phyloP scores from a whole-genome alignment of 2,888 invertebrate genomes.

The Apotomis turbidana region DNA sequence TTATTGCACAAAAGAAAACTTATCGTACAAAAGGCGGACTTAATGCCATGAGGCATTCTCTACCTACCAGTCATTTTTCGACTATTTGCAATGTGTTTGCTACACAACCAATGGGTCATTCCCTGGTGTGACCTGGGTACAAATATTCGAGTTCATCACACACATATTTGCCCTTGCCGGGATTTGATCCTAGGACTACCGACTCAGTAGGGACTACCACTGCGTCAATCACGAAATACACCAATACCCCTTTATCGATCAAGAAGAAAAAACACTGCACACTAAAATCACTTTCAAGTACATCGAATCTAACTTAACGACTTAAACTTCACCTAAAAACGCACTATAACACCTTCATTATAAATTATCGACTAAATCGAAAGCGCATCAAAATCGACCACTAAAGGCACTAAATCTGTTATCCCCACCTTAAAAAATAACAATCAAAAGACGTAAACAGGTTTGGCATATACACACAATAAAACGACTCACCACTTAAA shows the following conservation, averaged over 20 bases:
- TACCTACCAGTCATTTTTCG: too few species aligned
- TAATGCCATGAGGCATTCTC: too few species aligned
- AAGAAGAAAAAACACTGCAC: background rate
- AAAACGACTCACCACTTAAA: constrained; percentile 2
- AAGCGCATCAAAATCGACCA: constrained; percentile 27
- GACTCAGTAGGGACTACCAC: too few species aligned
- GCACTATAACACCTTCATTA: constrained; percentile 16
- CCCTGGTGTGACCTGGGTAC: too few species aligned
- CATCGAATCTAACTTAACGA: background rate
- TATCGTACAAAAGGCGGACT: too few species aligned
- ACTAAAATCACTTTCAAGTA: background rate
- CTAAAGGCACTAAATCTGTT: constrained; percentile 17
- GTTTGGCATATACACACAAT: background rate
- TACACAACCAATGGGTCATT: too few species aligned
- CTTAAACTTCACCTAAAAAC: constrained; percentile 8
- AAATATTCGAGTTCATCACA: too few species aligned
- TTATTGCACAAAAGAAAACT: too few species aligned
- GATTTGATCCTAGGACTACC: too few species aligned
- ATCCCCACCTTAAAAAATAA: constrained; percentile 26
- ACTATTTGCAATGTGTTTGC: too few species aligned
- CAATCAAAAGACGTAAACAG: constrained; percentile 14
- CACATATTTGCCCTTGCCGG: too few species aligned
- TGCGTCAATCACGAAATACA: too few species aligned
- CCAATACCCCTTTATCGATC: background rate
- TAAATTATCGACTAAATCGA: constrained; percentile 38